Evolutionary conservation across 2,888 invertebrate genomes (phyloP).

Genomic region (Ochropleura leucogaster): DNA sequence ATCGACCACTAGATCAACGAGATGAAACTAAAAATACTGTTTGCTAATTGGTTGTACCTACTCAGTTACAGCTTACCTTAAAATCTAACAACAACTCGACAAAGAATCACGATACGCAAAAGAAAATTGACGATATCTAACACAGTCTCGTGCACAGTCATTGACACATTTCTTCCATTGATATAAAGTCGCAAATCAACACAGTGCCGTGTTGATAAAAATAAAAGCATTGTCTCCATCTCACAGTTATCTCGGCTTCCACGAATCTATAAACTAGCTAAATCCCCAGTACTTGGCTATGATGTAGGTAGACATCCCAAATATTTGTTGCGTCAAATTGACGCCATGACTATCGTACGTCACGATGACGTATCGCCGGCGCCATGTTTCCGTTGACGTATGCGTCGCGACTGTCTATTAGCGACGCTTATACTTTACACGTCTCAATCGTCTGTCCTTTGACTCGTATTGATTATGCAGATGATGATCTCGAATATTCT

Average conservation of each 20-base stretch:
- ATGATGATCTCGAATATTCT: conserved; percentile 38
- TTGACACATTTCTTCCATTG: conserved; percentile 15
- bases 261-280: neutral
- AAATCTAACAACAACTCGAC: neutral
- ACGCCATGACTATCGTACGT: conserved; percentile 26
- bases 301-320: conserved; percentile 10
- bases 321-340: conserved; percentile 30
- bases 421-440: conserved; percentile 43
- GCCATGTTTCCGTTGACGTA: conserved; percentile 50
- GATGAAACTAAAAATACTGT: no score
- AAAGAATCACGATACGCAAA: neutral
- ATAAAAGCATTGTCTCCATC: neutral
- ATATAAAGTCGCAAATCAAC: neutral
- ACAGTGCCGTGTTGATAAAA: neutral
- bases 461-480: conserved; percentile 31
- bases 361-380: conserved; percentile 44
- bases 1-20: neutral
- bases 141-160: neutral
- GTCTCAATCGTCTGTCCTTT: conserved; percentile 56
- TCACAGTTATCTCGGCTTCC: neutral
- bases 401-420: conserved; percentile 43
- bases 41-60: neutral
- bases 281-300: neutral
- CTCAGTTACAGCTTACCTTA: neutral
- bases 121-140: neutral